Evolutionary conservation across 2,113 vertebrate genomes (phyloP).

Genomic region (Pantherophis guttatus): DNA sequence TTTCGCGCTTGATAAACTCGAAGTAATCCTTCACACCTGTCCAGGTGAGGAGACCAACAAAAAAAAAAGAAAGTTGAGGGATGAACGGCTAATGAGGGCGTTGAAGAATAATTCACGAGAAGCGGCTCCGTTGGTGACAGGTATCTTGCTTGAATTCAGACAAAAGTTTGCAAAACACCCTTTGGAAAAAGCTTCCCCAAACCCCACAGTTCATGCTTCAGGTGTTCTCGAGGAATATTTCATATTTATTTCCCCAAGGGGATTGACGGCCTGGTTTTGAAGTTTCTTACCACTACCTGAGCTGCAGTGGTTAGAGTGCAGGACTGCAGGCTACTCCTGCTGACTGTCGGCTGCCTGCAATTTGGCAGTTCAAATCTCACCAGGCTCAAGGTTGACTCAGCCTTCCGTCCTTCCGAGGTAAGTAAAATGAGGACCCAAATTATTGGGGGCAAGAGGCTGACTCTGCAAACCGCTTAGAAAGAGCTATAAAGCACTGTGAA

Average conservation of each 20-base stretch:
- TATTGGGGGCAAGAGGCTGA: no score
- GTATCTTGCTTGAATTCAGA: neutral
- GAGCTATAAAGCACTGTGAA: no score
- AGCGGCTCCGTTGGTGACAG: neutral
- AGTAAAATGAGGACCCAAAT: no score
- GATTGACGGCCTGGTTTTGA: no score
- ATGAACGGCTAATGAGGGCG: neutral
- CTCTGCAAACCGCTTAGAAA: no score
- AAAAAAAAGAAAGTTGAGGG: neutral
- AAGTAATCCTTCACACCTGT: slow-evolving; percentile 87
- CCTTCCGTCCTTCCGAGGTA: no score
- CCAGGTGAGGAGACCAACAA: slow-evolving; percentile 15
- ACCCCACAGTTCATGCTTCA: neutral
- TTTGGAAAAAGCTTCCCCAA: neutral
- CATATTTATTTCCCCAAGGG: neutral
- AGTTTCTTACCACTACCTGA: no score
- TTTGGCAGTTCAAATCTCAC: no score
- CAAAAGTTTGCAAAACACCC: neutral
- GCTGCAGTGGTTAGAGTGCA: no score
- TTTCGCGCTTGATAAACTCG: slow-evolving; percentile 77
- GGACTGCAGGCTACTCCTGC: no score
- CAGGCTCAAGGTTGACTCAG: no score
- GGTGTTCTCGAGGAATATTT: neutral
- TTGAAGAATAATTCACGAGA: neutral
- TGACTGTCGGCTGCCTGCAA: no score